phyloP scores from a whole-genome alignment of 1,140 invertebrate genomes.

The Tetramorium parvispinum region DNA sequence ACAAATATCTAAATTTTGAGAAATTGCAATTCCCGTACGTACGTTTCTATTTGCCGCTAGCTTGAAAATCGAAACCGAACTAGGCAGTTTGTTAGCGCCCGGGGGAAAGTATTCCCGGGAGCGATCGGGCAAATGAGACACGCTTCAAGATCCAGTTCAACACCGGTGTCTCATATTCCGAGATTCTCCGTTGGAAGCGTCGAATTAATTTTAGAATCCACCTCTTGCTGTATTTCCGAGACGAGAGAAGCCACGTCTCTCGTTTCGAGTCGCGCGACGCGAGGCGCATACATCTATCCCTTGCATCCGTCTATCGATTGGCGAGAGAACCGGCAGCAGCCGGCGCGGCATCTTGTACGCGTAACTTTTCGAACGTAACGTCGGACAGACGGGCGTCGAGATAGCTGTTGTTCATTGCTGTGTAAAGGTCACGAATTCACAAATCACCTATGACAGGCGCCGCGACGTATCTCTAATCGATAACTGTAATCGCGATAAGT shows the following conservation, averaged over 20 bases:
- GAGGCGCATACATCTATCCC: not conserved
- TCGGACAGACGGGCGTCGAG: slow-evolving; percentile 17
- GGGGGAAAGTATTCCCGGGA: not conserved
- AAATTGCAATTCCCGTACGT: not conserved
- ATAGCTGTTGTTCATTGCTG: slow-evolving; percentile 55
- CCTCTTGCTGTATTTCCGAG: slow-evolving; percentile 32
- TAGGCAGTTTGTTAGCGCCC: not conserved
- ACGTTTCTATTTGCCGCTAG: not conserved
- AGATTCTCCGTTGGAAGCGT: slow-evolving; percentile 45
- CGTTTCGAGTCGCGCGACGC: slow-evolving; percentile 33
- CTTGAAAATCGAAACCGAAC: not conserved
- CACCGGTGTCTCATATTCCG: slow-evolving; percentile 4
- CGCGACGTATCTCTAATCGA: slow-evolving; percentile 19
- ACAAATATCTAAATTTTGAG: not conserved
- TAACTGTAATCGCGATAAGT: not conserved
- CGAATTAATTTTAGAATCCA: slow-evolving; percentile 56
- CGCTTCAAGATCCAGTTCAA: not conserved
- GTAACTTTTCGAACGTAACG: slow-evolving; percentile 56
- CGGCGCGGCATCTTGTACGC: slow-evolving; percentile 12
- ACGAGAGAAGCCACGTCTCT: slow-evolving; percentile 2
- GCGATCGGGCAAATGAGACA: not conserved
- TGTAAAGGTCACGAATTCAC: slow-evolving; percentile 73
- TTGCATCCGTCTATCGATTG: slow-evolving; percentile 27
- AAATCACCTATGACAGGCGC: slow-evolving; percentile 72
- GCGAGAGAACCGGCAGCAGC: not conserved